A percentile compares a stretch with the other conserved stretches of the same genome.
phyloP scores from a whole-genome alignment of 2,888 invertebrate genomes.

The Deilephila elpenor region DNA sequence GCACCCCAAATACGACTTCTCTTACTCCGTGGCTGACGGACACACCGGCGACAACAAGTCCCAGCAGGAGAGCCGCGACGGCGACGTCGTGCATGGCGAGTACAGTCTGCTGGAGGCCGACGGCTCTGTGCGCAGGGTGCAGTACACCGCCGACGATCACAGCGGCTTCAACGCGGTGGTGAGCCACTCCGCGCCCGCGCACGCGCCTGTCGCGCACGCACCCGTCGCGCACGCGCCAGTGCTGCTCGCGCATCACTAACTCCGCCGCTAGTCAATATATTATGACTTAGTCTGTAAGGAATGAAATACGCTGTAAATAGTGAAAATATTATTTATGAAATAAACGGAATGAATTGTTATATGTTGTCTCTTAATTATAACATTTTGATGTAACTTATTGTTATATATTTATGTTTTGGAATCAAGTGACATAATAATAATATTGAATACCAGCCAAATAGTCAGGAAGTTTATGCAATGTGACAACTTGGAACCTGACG shows the following conservation, averaged over 20 bases:
- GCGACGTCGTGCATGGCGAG: slow-evolving; percentile 85
- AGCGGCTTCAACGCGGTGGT: slow-evolving; percentile 74
- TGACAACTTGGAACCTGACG: too few species aligned
- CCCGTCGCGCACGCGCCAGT: slow-evolving; percentile 45
- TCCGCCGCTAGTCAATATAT: slow-evolving; percentile 16
- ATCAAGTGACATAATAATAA: too few species aligned
- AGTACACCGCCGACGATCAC: slow-evolving; percentile 83
- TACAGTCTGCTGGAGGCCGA: slow-evolving; percentile 78
- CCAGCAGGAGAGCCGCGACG: slow-evolving; percentile 84
- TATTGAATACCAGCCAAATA: too few species aligned
- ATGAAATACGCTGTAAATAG: slow-evolving; percentile 46
- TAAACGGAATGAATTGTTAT: slow-evolving; percentile 41
- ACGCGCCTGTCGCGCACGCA: slow-evolving; percentile 33
- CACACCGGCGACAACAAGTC: slow-evolving; percentile 86
- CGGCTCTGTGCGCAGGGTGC: slow-evolving; percentile 80
- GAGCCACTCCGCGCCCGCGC: slow-evolving; percentile 66
- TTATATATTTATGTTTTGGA: too few species aligned
- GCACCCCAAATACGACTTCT: slow-evolving; percentile 83
- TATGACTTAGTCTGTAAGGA: slow-evolving; percentile 34
- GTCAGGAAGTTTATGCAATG: too few species aligned
- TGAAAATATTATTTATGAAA: slow-evolving; percentile 43
- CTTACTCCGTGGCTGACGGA: slow-evolving; percentile 84
- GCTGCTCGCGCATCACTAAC: slow-evolving; percentile 33
- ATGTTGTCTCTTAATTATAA: slow-evolving; percentile 14
- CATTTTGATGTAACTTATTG: too few species aligned